phyloP scores from a whole-genome alignment of 2,888 invertebrate species.

The Cephus sareptanus region DNA sequence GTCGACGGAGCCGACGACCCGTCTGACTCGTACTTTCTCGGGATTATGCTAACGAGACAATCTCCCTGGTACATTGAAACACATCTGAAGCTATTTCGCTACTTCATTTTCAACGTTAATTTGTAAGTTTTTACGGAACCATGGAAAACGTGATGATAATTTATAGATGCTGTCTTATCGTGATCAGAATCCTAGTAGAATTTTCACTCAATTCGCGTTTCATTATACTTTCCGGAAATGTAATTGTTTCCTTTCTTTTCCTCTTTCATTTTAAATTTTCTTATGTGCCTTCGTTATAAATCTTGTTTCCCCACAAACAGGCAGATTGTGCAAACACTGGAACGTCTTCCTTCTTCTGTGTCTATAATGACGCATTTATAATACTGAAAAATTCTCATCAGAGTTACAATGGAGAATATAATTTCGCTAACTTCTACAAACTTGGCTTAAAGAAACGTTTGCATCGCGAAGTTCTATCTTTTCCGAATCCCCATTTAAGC shows the following conservation, averaged over 20 bases:
- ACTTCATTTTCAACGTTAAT: slow-evolving; percentile 5
- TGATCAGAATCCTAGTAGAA: not conserved
- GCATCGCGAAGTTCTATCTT: not conserved
- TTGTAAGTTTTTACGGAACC: not conserved
- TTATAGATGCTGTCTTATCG: not conserved
- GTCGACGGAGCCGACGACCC: slow-evolving; percentile 6
- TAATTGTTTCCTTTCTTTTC: slow-evolving; percentile 2
- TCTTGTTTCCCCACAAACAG: not conserved
- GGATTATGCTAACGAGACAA: slow-evolving; percentile 60
- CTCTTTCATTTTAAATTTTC: not conserved
- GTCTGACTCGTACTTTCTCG: slow-evolving; percentile 42
- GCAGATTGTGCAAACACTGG: not conserved
- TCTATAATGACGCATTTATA: not conserved
- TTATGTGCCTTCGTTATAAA: not conserved
- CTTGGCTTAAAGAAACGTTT: not conserved
- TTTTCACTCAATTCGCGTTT: not conserved
- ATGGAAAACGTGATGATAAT: not conserved
- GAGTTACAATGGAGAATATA: not conserved
- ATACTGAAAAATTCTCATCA: not conserved
- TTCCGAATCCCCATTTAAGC: slow-evolving; percentile 6
- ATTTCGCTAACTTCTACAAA: not conserved
- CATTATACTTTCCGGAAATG: not conserved
- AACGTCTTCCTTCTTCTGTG: not conserved
- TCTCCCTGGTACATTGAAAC: slow-evolving; percentile 34
- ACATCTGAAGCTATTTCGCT: slow-evolving; percentile 15